These are phyloP conservation scores for Palloptera scutellata DNA, from an alignment of 2,888 invertebrate species.

Conservation along the genomic window DNA sequence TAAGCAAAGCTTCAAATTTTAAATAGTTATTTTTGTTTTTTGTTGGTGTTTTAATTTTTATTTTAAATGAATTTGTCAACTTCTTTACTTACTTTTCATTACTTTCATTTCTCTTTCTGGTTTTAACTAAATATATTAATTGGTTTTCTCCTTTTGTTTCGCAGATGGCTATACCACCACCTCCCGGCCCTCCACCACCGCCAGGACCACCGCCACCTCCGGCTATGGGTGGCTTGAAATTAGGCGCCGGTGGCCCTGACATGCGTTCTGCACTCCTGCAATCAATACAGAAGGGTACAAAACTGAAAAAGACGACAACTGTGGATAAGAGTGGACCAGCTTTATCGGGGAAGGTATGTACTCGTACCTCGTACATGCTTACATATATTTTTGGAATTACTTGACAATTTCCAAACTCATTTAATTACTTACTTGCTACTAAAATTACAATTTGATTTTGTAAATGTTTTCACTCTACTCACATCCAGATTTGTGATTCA, in stretches of 20 bases:
- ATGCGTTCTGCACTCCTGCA: conserved; percentile 76
- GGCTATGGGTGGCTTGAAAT: conserved; percentile 66
- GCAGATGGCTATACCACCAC: conserved; percentile 68
- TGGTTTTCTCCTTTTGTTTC: conserved; percentile 22
- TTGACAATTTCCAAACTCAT: conserved; percentile 14
- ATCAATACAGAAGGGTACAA: conserved; percentile 83
- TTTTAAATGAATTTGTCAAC: too few species aligned
- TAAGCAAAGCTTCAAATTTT: too few species aligned
- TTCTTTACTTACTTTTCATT: too few species aligned
- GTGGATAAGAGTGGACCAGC: conserved; percentile 88
- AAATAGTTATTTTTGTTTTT: too few species aligned
- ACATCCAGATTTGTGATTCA: conserved; percentile 40
- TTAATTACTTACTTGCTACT: conserved; percentile 2
- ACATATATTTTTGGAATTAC: conserved; percentile 2
- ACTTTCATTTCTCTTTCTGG: too few species aligned
- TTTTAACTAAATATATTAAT: background rate
- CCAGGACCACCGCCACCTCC: conserved; percentile 75
- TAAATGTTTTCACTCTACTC: background rate
- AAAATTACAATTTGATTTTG: too few species aligned
- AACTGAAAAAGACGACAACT: conserved; percentile 86
- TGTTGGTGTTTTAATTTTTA: too few species aligned
- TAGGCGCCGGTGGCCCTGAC: conserved; percentile 64
- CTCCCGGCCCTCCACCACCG: conserved; percentile 70
- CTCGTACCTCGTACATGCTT: background rate
- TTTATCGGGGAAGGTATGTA: conserved; percentile 71